phyloP scores from a whole-genome alignment of 2,888 invertebrate species.

The Ceraclea dissimilis region DNA sequence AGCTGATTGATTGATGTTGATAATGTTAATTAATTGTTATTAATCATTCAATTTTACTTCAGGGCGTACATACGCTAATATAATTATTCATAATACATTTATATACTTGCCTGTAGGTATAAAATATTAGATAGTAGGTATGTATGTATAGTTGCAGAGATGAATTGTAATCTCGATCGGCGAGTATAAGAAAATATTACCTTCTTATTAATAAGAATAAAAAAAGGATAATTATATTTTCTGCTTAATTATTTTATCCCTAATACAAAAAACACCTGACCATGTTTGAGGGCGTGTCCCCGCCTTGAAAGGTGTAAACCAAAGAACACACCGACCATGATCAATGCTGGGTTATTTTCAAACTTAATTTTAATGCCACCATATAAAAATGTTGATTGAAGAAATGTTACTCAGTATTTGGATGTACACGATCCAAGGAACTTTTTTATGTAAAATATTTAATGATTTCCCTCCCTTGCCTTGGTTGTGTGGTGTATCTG shows the following conservation, averaged over 20 bases:
- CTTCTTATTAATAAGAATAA: neutral
- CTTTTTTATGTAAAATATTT: neutral
- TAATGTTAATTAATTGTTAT: neutral
- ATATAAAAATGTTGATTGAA: neutral
- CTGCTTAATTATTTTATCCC: constrained; percentile 1
- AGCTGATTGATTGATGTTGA: neutral
- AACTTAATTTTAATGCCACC: neutral
- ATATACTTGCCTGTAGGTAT: no score
- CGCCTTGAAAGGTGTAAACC: constrained; percentile 4
- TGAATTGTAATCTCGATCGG: neutral
- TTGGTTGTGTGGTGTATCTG: neutral
- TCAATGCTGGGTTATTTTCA: neutral
- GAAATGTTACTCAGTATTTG: neutral
- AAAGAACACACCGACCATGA: constrained; percentile 3
- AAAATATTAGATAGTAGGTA: no score
- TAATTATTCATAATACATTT: no score
- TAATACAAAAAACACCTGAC: constrained; percentile 5
- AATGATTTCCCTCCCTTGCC: neutral
- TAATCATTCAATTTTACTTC: neutral
- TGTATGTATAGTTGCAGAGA: no score
- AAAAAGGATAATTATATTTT: neutral
- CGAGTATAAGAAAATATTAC: neutral
- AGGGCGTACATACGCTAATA: no score
- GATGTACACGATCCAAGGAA: neutral
- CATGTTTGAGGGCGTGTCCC: neutral